Percentiles rank a stretch among this genome's conserved stretches.
These are phyloP conservation scores for Chiroxiphia lanceolata DNA, from an alignment of 2,797 vertebrate genomes.

Conservation along the genomic window DNA sequence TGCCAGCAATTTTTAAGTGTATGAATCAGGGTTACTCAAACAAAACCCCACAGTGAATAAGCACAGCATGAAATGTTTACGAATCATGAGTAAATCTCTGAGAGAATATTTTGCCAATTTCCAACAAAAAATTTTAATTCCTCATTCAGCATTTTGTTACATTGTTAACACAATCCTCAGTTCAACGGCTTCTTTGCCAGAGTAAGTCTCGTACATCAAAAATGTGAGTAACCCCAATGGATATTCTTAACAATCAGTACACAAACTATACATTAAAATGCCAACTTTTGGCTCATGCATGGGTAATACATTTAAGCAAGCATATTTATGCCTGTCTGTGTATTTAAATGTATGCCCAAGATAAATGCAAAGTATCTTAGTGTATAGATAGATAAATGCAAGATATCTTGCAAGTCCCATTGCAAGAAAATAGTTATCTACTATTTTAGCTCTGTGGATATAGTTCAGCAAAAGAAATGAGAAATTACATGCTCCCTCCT, in stretches of 20 bases:
- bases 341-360: slow-evolving; percentile 76
- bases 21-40: neutral
- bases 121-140: neutral
- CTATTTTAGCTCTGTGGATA: slow-evolving; percentile 65
- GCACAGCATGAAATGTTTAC: neutral
- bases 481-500: slow-evolving; percentile 55
- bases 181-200: neutral
- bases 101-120: neutral
- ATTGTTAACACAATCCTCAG: neutral
- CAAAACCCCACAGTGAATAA: neutral
- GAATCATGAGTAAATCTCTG: neutral
- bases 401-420: slow-evolving; percentile 75
- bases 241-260: slow-evolving; percentile 32
- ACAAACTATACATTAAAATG: slow-evolving; percentile 66
- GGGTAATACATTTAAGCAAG: slow-evolving; percentile 72
- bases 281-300: slow-evolving; percentile 66
- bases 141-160: neutral
- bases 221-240: neutral
- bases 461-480: slow-evolving; percentile 56
- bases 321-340: slow-evolving; percentile 51
- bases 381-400: slow-evolving; percentile 60
- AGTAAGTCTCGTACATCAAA: neutral
- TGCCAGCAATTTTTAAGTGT: neutral
- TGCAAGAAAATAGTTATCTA: slow-evolving; percentile 77
- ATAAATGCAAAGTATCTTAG: slow-evolving; percentile 61